Percentiles rank a stretch among this genome's conserved stretches.
phyloP scores from a whole-genome alignment of 1,140 invertebrate species.

The Aethina tumida region DNA sequence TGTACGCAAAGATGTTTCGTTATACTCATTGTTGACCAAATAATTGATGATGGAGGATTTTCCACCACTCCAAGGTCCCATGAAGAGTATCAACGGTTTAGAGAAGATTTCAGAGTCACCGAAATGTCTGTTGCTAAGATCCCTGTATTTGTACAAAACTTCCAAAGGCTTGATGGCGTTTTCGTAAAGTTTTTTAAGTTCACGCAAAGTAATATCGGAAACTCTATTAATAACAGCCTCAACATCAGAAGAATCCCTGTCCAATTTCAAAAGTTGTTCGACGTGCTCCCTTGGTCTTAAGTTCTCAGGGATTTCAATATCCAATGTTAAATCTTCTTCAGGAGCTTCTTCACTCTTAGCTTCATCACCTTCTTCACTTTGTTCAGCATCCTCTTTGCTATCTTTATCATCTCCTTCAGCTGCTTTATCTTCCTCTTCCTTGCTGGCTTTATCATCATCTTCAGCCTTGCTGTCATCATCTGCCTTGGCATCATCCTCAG shows the following conservation, averaged over 20 bases:
- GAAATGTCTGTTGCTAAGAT: constrained; percentile 85
- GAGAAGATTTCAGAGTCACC: constrained; percentile 93
- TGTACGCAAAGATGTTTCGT: constrained; percentile 69
- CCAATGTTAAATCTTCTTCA: constrained; percentile 49
- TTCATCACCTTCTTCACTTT: constrained; percentile 7
- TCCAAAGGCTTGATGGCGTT: constrained; percentile 83
- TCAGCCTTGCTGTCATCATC: constrained; percentile 13
- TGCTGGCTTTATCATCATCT: constrained; percentile 17
- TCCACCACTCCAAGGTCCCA: constrained; percentile 93
- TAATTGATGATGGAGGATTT: constrained; percentile 94
- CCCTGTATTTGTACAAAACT: constrained; percentile 81
- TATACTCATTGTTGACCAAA: constrained; percentile 77
- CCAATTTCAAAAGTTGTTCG: constrained; percentile 66
- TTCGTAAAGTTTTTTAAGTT: constrained; percentile 81
- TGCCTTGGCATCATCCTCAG: background rate
- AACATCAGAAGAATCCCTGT: constrained; percentile 60
- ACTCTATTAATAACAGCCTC: constrained; percentile 63
- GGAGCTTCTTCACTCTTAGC: constrained; percentile 25
- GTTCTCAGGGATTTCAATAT: constrained; percentile 64
- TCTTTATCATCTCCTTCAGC: constrained; percentile 11
- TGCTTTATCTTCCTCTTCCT: constrained; percentile 20
- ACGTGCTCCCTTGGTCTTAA: constrained; percentile 71
- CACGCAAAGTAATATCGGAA: constrained; percentile 67
- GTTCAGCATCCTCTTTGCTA: constrained; percentile 8
- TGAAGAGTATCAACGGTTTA: constrained; percentile 83